phyloP scores from a whole-genome alignment of 2,113 vertebrate genomes.

The Hystrix cristata region DNA sequence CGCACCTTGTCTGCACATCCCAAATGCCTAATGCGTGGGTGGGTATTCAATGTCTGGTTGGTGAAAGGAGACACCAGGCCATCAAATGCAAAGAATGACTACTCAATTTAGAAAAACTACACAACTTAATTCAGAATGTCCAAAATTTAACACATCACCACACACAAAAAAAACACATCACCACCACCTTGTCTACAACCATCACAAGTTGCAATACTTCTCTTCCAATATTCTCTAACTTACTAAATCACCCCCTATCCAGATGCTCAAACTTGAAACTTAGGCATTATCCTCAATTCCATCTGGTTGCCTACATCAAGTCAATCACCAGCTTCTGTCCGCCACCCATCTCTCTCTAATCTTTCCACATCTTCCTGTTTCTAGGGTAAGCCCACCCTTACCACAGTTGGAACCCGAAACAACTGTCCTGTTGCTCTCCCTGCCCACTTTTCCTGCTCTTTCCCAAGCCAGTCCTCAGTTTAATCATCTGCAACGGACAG shows the following conservation, averaged over 20 bases:
- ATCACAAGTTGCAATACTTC: neutral
- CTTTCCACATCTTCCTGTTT: conserved; percentile 35
- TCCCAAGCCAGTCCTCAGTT: conserved; percentile 11
- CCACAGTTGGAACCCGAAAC: neutral
- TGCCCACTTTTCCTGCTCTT: neutral
- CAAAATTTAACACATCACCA: neutral
- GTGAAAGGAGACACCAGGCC: neutral
- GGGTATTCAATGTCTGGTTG: neutral
- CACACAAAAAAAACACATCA: no score
- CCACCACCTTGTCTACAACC: neutral
- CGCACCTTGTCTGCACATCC: neutral
- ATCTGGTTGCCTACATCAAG: neutral
- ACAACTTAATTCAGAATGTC: conserved; percentile 1
- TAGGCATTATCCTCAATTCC: neutral
- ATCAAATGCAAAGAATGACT: conserved; percentile 32
- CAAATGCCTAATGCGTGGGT: neutral
- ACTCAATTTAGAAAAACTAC: conserved; percentile 23
- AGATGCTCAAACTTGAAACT: conserved; percentile 17
- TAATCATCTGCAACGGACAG: neutral
- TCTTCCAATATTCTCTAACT: neutral
- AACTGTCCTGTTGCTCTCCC: neutral
- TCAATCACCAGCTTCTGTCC: neutral
- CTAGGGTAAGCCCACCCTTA: neutral
- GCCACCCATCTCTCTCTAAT: neutral
- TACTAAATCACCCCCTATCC: neutral